phyloP scores from a whole-genome alignment of 2,113 vertebrate species.

The Chascanopsetta lugubris region DNA sequence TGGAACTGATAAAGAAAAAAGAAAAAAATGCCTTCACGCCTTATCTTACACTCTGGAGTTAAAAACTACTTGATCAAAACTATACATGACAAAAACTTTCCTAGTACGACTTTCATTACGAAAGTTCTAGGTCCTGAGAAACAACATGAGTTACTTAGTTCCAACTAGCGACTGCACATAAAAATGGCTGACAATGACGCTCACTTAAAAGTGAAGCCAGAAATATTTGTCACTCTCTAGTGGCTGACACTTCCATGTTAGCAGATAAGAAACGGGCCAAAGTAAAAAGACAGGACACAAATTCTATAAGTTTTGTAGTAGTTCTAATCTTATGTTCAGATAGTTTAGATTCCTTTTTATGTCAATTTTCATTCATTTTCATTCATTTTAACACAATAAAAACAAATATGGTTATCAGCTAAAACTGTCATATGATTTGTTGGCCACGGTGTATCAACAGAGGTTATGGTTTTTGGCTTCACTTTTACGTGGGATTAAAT shows the following conservation, averaged over 20 bases:
- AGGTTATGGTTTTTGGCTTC: not conserved
- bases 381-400: no score
- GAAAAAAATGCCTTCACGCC: conserved; percentile 22
- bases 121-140: conserved; percentile 69
- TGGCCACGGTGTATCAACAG: no score
- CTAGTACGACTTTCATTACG: conserved; percentile 42
- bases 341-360: no score
- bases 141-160: conserved; percentile 49
- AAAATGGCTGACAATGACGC: not conserved
- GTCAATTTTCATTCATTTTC: no score
- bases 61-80: conserved; percentile 65
- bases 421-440: no score
- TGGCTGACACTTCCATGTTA: not conserved
- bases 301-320: no score
- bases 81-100: conserved; percentile 56
- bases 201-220: not conserved
- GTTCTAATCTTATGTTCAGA: no score
- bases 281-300: not conserved
- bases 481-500: not conserved
- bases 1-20: conserved; percentile 35
- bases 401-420: no score
- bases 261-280: not conserved
- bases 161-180: conserved; percentile 19
- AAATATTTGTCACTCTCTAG: no score
- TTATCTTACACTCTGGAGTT: conserved; percentile 59